A percentile compares a stretch with the other conserved stretches of the same genome.
phyloP scores from a whole-genome alignment of 2,113 vertebrate species.

The Odocoileus virginianus region DNA sequence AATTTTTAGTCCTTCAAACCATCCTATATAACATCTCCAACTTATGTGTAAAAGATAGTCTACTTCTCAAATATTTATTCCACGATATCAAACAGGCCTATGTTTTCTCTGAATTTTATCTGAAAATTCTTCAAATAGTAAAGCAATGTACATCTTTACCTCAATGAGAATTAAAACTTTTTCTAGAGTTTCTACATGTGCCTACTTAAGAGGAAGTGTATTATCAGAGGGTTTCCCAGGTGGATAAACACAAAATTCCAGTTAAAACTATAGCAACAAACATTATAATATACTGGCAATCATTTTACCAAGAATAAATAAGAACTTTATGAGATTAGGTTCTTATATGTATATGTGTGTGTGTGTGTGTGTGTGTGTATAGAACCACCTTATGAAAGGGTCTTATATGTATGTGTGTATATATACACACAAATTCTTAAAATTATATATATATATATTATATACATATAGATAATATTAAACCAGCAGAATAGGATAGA shows the following conservation, averaged over 20 bases:
- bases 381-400: neutral
- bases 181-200: neutral
- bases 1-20: neutral
- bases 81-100: neutral
- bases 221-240: neutral
- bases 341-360: neutral
- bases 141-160: neutral
- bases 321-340: neutral
- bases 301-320: neutral
- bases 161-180: neutral
- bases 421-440: neutral
- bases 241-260: neutral
- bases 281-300: neutral
- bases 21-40: neutral
- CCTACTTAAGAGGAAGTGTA: neutral
- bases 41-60: neutral
- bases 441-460: too few species aligned
- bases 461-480: neutral
- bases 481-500: neutral
- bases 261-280: neutral
- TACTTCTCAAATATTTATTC: neutral
- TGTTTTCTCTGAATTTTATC: constrained; percentile 3
- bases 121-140: neutral
- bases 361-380: neutral
- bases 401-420: neutral